Evolutionary conservation across 2,888 invertebrate species (phyloP).

Genomic region (Oasisia sp.): DNA sequence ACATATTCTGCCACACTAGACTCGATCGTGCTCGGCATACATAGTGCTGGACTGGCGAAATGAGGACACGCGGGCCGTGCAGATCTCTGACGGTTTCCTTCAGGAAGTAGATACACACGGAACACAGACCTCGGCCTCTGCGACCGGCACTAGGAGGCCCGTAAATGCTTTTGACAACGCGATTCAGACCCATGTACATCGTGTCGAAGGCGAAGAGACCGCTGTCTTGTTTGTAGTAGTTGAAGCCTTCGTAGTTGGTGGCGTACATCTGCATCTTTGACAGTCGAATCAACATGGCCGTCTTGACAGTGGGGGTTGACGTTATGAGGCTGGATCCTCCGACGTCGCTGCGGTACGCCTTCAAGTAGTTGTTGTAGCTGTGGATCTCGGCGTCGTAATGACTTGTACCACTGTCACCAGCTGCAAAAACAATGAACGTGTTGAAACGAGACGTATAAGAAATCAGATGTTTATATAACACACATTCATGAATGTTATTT

Average conservation of each 20-base stretch:
- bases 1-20: too few species aligned
- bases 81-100: too few species aligned
- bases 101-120: too few species aligned
- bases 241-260: neutral
- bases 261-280: neutral
- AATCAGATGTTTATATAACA: neutral
- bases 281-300: constrained; percentile 1
- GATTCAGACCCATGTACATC: constrained; percentile 10
- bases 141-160: neutral
- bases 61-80: too few species aligned
- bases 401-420: neutral
- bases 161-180: neutral
- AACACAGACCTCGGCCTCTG: neutral
- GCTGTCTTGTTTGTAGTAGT: neutral
- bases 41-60: too few species aligned
- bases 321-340: neutral
- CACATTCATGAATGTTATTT: neutral
- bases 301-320: neutral
- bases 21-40: too few species aligned
- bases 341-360: neutral
- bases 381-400: neutral
- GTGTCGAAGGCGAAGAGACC: neutral
- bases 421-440: neutral
- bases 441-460: neutral
- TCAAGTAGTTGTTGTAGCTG: neutral